Conservation (phyloP, 2,888 invertebrate species). For the Sminthurides aquaticus region DNA sequence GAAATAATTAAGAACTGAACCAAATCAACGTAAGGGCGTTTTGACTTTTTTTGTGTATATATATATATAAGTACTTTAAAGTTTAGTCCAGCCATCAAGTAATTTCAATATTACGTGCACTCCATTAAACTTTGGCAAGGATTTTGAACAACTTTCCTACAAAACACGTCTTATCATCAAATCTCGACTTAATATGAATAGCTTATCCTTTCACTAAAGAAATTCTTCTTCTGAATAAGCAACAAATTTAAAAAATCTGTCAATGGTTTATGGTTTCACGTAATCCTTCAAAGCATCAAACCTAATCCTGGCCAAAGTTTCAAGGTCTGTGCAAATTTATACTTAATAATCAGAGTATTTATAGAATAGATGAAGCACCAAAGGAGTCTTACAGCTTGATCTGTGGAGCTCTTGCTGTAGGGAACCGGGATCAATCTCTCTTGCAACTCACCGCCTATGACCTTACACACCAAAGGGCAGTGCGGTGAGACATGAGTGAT, state of each 20-base stretch:
- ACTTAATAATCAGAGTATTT: background rate
- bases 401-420: slow-evolving; percentile 99
- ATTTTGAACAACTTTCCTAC: no score
- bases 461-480: slow-evolving; percentile 91
- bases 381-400: slow-evolving; percentile 98
- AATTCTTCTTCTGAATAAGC: no score
- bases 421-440: slow-evolving; percentile 99
- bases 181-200: no score
- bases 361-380: slow-evolving; percentile 31
- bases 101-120: background rate
- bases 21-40: no score
- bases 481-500: slow-evolving; percentile 58
- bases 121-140: no score
- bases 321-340: background rate
- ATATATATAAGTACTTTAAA: no score
- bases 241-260: no score
- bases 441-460: slow-evolving; percentile 99
- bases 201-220: no score
- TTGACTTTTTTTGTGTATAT: no score
- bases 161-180: no score
- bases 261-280: no score
- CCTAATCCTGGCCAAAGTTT: background rate
- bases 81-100: background rate
- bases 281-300: background rate
- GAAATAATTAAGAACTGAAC: background rate